Evolutionary conservation across 2,113 vertebrate genomes (phyloP).

Genomic region (Hypanus sabinus): DNA sequence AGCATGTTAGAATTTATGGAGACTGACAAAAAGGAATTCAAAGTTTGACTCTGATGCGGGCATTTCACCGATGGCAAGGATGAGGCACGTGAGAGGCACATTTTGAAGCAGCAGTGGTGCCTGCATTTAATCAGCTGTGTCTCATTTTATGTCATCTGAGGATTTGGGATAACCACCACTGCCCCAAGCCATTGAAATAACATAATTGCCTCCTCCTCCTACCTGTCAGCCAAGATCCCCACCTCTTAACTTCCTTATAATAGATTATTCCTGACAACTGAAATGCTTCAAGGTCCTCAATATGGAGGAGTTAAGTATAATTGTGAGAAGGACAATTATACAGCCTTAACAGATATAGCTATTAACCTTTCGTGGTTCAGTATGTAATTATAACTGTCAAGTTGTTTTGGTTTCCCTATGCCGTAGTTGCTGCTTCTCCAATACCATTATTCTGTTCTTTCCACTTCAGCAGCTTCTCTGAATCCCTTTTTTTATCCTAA

Average conservation of each 20-base stretch:
- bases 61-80: not conserved
- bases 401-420: not conserved
- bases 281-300: not conserved
- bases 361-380: not conserved
- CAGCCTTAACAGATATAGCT: not conserved
- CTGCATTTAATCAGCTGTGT: not conserved
- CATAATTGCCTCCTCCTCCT: not conserved
- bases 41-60: not conserved
- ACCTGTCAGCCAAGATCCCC: not conserved
- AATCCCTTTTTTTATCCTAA: not conserved
- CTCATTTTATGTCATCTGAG: not conserved
- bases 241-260: too few species aligned
- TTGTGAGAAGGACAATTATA: not conserved
- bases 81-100: not conserved
- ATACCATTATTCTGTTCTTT: not conserved
- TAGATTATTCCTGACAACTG: not conserved
- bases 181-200: too few species aligned
- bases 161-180: not conserved
- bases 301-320: not conserved
- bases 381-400: not conserved
- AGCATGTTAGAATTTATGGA: not conserved
- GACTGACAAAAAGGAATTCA: not conserved
- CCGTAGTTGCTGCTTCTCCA: not conserved
- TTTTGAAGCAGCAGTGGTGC: not conserved
- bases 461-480: not conserved